phyloP scores from a whole-genome alignment of 2,113 vertebrate genomes.

The Istiophorus platypterus region DNA sequence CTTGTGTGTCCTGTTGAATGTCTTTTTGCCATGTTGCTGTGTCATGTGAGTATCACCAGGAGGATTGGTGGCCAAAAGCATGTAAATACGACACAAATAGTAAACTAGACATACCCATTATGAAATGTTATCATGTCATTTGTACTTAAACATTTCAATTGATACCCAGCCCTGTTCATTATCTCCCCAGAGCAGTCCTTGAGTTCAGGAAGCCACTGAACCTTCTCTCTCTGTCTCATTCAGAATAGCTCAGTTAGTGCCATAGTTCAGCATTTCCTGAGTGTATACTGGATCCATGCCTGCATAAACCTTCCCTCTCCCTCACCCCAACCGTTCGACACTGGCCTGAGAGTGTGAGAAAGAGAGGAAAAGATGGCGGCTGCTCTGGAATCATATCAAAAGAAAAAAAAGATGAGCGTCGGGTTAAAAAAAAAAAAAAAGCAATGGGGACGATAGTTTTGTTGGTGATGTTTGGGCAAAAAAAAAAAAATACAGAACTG shows the following conservation, averaged over 20 bases:
- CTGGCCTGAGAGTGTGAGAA: background rate
- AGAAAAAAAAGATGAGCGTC: background rate
- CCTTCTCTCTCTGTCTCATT: constrained; percentile 40
- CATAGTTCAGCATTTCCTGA: constrained; percentile 74
- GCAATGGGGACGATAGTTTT: background rate
- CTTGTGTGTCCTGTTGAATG: background rate
- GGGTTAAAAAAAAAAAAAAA: background rate
- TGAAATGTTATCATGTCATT: background rate
- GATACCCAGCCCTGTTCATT: background rate
- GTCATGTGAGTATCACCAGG: background rate
- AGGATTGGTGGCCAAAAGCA: background rate
- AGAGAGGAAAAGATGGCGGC: constrained; percentile 26
- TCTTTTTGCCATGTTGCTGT: background rate
- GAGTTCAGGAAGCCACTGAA: constrained; percentile 35
- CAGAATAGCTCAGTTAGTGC: constrained; percentile 63
- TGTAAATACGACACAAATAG: background rate
- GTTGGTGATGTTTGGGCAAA: background rate
- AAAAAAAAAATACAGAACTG: background rate
- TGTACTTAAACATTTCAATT: background rate
- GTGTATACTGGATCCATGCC: constrained; percentile 48
- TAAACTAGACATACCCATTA: background rate
- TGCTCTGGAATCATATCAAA: background rate
- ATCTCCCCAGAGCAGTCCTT: background rate
- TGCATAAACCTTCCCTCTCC: constrained; percentile 37
- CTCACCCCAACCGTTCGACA: constrained; percentile 17